phyloP scores from a whole-genome alignment of 1,140 invertebrate genomes.

The Drosophila carrolli region DNA sequence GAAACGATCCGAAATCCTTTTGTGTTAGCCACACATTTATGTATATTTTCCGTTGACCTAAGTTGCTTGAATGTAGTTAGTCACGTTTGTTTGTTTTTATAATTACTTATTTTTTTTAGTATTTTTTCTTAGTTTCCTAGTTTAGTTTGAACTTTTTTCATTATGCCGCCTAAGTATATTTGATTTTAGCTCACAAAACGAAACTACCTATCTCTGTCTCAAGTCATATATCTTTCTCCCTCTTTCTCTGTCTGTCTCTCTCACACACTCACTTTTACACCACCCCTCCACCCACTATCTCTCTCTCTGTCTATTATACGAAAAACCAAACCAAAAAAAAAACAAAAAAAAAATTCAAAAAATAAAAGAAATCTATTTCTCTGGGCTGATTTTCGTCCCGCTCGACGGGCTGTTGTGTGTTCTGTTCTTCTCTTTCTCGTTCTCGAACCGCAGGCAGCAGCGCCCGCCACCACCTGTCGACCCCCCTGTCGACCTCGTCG shows the following conservation, averaged over 20 bases:
- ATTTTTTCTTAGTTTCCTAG: constrained; percentile 15
- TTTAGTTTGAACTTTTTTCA: constrained; percentile 66
- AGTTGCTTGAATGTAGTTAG: constrained; percentile 76
- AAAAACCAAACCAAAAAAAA: constrained; percentile 29
- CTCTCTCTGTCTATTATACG: constrained; percentile 55
- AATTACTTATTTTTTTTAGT: constrained; percentile 30
- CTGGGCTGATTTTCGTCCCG: constrained; percentile 84
- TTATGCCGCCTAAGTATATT: constrained; percentile 55
- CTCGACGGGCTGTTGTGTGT: constrained; percentile 83
- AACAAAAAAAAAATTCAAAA: constrained; percentile 40
- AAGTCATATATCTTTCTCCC: constrained; percentile 48
- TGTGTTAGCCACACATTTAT: constrained; percentile 23
- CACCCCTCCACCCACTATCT: constrained; percentile 22
- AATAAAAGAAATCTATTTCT: constrained; percentile 76
- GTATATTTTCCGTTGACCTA: constrained; percentile 52
- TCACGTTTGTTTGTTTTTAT: constrained; percentile 54
- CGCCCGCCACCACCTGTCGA: constrained; percentile 81
- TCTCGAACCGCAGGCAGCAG: constrained; percentile 79
- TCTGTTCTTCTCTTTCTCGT: constrained; percentile 84
- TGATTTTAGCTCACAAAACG: constrained; percentile 61
- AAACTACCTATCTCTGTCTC: constrained; percentile 41
- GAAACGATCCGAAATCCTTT: constrained; percentile 9
- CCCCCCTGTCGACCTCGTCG: constrained; percentile 76
- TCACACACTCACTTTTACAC: constrained; percentile 51
- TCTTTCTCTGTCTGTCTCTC: constrained; percentile 27